These are phyloP conservation scores for Sminthurides aquaticus DNA, from an alignment of 2,888 invertebrate genomes.

Conservation along the genomic window DNA sequence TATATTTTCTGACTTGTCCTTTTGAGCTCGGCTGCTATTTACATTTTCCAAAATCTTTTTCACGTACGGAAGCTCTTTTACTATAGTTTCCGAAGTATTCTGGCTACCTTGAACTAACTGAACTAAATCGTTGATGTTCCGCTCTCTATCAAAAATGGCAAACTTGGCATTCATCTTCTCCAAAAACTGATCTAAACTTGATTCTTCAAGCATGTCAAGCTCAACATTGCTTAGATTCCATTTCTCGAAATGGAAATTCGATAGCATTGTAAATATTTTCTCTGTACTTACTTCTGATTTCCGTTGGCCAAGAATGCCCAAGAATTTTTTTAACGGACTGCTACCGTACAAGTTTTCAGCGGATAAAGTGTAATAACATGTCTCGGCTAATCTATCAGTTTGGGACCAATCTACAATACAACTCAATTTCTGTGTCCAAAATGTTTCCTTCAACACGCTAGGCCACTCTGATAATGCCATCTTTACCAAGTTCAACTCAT, in stretches of 20 bases:
- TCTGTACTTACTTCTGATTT: neutral
- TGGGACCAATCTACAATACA: neutral
- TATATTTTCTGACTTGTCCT: too few relatives aligned
- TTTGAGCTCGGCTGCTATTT: too few relatives aligned
- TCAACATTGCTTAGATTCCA: neutral
- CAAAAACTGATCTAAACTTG: neutral
- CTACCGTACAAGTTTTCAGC: too few relatives aligned
- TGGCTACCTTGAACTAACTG: neutral
- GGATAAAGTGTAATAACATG: neutral
- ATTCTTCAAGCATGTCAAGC: neutral
- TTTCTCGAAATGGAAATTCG: neutral
- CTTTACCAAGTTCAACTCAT: neutral
- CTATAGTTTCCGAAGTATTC: neutral
- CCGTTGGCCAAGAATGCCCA: neutral
- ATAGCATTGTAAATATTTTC: neutral
- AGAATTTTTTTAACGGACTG: neutral
- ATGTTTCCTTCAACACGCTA: neutral
- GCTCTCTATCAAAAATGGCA: neutral
- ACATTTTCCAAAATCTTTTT: too few relatives aligned
- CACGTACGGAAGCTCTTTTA: neutral
- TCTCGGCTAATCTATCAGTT: neutral
- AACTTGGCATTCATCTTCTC: neutral
- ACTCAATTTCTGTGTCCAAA: neutral
- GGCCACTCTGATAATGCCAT: neutral
- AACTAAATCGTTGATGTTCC: neutral